phyloP scores from a whole-genome alignment of 2,797 vertebrate species.

The Melanotaenia pygmaea region DNA sequence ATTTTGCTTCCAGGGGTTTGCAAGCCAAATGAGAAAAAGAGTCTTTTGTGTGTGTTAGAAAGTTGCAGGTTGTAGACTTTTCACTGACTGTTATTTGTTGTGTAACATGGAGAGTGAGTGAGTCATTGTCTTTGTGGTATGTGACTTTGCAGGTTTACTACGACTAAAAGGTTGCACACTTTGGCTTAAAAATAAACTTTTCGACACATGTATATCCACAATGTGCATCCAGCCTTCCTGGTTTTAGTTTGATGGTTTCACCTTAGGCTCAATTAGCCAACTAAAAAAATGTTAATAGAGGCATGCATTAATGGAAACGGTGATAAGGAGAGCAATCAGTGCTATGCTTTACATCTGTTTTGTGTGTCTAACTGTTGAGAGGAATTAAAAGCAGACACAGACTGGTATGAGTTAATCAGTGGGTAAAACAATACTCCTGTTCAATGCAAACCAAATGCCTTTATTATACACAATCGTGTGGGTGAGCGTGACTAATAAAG shows the following conservation, averaged over 20 bases:
- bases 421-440: not conserved
- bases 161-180: slow-evolving; percentile 4
- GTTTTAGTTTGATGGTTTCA: slow-evolving; percentile 24
- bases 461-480: slow-evolving; percentile 9
- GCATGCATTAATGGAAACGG: not conserved
- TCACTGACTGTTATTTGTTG: slow-evolving; percentile 43
- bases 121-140: slow-evolving; percentile 39
- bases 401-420: slow-evolving; percentile 12
- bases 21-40: slow-evolving; percentile 72
- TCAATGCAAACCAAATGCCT: slow-evolving; percentile 10
- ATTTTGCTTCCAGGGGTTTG: slow-evolving; percentile 66
- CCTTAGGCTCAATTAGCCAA: not conserved
- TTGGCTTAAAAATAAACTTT: slow-evolving; percentile 36
- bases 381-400: slow-evolving; percentile 7
- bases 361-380: not conserved
- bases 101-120: slow-evolving; percentile 27
- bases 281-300: not conserved
- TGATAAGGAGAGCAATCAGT: not conserved
- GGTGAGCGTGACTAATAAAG: slow-evolving; percentile 25
- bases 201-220: slow-evolving; percentile 8
- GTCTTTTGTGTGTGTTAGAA: slow-evolving; percentile 24
- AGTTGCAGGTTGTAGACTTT: slow-evolving; percentile 48
- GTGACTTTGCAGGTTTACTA: slow-evolving; percentile 46
- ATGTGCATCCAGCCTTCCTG: slow-evolving; percentile 8
- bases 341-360: slow-evolving; percentile 23